Evolutionary conservation across 2,113 vertebrate genomes (phyloP).

Genomic region (Microtus oregoni): DNA sequence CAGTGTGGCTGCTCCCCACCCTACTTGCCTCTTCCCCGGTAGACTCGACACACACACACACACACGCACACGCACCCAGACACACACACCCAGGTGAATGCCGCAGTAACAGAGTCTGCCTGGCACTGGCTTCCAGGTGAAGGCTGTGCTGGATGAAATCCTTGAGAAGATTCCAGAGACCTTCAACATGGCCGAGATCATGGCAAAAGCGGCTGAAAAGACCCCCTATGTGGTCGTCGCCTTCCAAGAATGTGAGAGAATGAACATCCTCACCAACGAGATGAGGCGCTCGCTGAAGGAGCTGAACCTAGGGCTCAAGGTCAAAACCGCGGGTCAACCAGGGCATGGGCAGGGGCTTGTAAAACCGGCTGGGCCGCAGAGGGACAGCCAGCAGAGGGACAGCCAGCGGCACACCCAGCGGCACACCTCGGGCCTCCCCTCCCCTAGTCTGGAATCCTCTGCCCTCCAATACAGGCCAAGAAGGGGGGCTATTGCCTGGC

Average conservation of each 20-base stretch:
- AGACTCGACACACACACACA: no score
- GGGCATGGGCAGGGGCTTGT: fast-evolving
- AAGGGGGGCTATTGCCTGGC: neutral
- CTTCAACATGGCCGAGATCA: conserved; percentile 86
- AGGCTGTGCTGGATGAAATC: conserved; percentile 84
- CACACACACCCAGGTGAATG: neutral
- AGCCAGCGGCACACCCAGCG: no score
- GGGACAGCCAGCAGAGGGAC: fast-evolving
- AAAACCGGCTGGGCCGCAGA: fast-evolving
- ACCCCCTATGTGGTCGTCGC: conserved; percentile 86
- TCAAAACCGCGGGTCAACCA: fast-evolving
- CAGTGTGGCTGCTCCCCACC: neutral
- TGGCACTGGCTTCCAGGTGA: conserved; percentile 80
- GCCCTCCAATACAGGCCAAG: fast-evolving
- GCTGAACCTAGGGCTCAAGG: conserved; percentile 87
- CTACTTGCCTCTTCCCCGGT: neutral
- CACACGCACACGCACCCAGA: no score
- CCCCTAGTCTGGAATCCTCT: neutral
- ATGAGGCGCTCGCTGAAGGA: conserved; percentile 87
- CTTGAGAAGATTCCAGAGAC: conserved; percentile 82
- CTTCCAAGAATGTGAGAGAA: conserved; percentile 88
- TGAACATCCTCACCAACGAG: conserved; percentile 86
- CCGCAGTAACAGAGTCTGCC: fast-evolving
- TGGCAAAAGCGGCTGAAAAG: conserved; percentile 80
- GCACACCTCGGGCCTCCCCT: neutral